phyloP scores from a whole-genome alignment of 1,140 invertebrate species.

The Drosophila nigrodunni region DNA sequence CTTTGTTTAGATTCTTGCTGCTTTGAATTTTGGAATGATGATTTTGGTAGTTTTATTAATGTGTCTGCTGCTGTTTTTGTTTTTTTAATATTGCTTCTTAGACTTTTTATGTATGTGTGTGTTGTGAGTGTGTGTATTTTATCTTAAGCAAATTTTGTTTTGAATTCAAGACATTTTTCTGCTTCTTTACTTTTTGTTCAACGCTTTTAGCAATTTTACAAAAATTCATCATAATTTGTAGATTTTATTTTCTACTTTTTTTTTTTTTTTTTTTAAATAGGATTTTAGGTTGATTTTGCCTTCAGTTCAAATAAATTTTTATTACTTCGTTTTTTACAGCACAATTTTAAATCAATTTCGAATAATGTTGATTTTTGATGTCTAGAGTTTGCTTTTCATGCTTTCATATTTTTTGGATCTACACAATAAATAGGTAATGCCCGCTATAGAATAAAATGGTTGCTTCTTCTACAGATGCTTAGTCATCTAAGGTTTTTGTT shows the following conservation, averaged over 20 bases:
- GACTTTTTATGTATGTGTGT: slow-evolving; percentile 14
- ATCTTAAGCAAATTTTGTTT: slow-evolving; percentile 18
- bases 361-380: slow-evolving; percentile 40
- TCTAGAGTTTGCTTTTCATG: too few species aligned
- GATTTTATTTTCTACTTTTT: slow-evolving; percentile 10
- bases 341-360: slow-evolving; percentile 53
- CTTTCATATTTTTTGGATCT: slow-evolving; percentile 17
- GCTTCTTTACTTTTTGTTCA: slow-evolving; percentile 27
- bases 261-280: slow-evolving; percentile 26
- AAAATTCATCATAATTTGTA: slow-evolving; percentile 40
- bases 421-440: slow-evolving; percentile 27
- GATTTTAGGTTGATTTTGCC: slow-evolving; percentile 17
- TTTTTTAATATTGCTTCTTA: slow-evolving; percentile 46
- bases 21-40: slow-evolving; percentile 68
- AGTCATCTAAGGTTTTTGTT: slow-evolving; percentile 33
- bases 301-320: slow-evolving; percentile 22
- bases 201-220: slow-evolving; percentile 67
- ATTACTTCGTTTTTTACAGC: slow-evolving; percentile 53
- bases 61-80: slow-evolving; percentile 31
- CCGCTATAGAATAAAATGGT: slow-evolving; percentile 20
- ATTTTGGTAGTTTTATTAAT: slow-evolving; percentile 40
- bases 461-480: slow-evolving; percentile 1
- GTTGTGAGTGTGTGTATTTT: slow-evolving; percentile 13
- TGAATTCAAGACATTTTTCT: slow-evolving; percentile 11
- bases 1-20: slow-evolving; percentile 42